Evolutionary conservation across 2,888 invertebrate genomes (phyloP), one percentile per base, ranked within the genome.

Genomic region (Nysson spinosus): DNA sequence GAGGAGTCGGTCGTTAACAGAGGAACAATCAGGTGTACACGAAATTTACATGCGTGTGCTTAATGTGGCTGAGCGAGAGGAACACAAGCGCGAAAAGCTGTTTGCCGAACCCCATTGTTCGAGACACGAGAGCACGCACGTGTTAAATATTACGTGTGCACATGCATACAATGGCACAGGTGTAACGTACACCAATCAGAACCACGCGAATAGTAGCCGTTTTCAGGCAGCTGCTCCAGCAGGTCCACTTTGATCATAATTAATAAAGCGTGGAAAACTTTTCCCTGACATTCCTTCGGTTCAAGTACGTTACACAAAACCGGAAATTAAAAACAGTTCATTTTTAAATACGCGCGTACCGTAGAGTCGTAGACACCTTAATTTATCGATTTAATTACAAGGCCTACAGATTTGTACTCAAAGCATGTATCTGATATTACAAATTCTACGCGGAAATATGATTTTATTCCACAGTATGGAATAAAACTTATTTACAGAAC

Each of bases 21-120:
- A 57, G 60, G 72, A 73, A 73, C 72, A 73, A 73, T 73, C 73
- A 67, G 55, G 63, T 64, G 63, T 73, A 73, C 60, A 69, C 46
- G 73, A 64, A 73, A 73, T 73, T 73, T 73, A 73, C 72, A 73
- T 70, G 72, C 70, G 70, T 63, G 72, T 52, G 73, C 67, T 69
- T 72, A 73, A 70, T 67, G 70, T 49, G 70, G 43, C 47, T 44
- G 58, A 50, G 57, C 58, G 43, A 43, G 69, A 66, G 73, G 72
- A 70, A 73, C n/a, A 73, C 69, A 60, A 58, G 64, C 73, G 71
- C 67, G 71, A 74, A 74, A 74, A 68, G 73, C 73, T 73, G 70
- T 74, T 74, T 69, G 69, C 68, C 47, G 68, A 62, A 68, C 60
- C 40, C 68, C 55, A 69, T 71, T 74, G 74, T 74, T 35, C 43